Evolutionary conservation across 2,797 vertebrate genomes (phyloP).

Genomic region (Gallirallus australis): DNA sequence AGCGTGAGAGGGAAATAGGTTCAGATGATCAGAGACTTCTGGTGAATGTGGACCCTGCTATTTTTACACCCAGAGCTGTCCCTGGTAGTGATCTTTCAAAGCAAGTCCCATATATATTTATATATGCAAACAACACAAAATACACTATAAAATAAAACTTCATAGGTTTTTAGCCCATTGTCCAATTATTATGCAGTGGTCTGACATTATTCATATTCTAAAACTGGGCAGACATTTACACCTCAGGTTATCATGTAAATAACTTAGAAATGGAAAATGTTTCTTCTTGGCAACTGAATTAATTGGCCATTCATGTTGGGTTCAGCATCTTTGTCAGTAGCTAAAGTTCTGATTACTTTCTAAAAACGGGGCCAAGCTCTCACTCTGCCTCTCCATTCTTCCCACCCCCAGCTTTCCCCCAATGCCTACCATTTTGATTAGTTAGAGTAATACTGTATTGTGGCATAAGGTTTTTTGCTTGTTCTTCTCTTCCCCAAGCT

Average conservation of each 20-base stretch:
- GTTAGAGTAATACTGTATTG: neutral
- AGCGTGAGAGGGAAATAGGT: neutral
- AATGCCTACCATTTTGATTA: neutral
- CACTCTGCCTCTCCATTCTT: neutral
- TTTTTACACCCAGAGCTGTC: neutral
- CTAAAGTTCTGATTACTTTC: neutral
- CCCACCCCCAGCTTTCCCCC: accelerated
- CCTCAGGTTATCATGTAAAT: neutral
- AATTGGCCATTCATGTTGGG: neutral
- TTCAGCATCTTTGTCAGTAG: neutral
- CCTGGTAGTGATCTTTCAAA: neutral
- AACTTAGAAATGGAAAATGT: neutral
- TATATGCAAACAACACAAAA: neutral
- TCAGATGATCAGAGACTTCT: neutral
- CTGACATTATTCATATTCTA: neutral
- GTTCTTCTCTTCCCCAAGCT: neutral
- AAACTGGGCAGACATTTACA: neutral
- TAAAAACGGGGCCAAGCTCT: neutral
- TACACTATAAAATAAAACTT: neutral
- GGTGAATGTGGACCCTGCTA: neutral
- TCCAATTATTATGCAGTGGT: neutral
- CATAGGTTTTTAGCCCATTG: neutral
- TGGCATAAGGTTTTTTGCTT: neutral
- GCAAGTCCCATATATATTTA: neutral
- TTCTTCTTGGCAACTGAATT: neutral